Evolutionary conservation across 30 jellyfish, hydroid and myxozoan species (phyloP).

Genomic region (Cassiopea andromeda): DNA sequence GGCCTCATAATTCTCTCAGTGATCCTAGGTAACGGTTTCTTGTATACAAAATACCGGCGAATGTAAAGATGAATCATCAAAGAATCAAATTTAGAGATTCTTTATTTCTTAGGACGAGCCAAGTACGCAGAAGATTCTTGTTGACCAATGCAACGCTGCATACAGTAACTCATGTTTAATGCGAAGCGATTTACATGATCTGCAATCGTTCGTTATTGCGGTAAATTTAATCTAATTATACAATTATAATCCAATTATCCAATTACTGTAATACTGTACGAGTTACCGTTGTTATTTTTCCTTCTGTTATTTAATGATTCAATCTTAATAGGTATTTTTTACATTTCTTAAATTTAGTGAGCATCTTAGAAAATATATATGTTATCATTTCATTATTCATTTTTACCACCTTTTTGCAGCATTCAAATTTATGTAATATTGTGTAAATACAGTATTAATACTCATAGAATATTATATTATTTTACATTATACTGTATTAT

Average conservation of each 20-base stretch:
- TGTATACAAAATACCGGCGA: no score
- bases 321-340: no score
- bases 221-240: neutral
- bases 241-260: neutral
- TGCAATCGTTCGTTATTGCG: constrained; percentile 38
- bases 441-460: no score
- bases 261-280: neutral
- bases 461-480: no score
- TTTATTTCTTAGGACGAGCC: constrained; percentile 48
- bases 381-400: neutral
- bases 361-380: neutral
- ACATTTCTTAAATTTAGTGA: neutral
- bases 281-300: neutral
- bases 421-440: no score
- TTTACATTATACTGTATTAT: neutral
- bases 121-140: constrained; percentile 44
- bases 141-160: constrained; percentile 52
- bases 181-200: neutral
- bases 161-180: neutral
- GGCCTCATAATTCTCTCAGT: no score
- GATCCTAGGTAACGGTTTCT: no score
- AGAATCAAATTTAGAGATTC: neutral
- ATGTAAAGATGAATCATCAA: no score
- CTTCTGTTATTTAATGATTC: neutral
- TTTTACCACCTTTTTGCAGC: no score